Evolutionary conservation across 2,888 invertebrate genomes (phyloP), one percentile per base, ranked within the genome.

Genomic region (Scaptodrosophila latifasciaeformis): DNA sequence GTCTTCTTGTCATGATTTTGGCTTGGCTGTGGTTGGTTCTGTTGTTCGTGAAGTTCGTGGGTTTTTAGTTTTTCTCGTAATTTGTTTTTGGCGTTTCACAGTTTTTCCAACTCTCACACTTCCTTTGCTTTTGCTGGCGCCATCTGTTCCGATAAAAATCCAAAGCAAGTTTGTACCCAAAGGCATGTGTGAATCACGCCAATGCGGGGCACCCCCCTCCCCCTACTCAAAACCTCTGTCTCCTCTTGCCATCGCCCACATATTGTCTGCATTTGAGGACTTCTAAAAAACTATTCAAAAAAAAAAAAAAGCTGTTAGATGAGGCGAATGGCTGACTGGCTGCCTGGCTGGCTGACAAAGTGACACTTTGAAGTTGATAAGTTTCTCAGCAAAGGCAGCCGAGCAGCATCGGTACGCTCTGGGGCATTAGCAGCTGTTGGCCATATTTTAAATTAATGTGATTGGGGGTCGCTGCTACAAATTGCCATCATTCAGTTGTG

Each of bases 101-200:
- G 17, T 46, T 4, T 19, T 27, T 15, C n/a, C 30, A 10, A 13
- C 2, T 18, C n/a, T 40, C 2, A 19, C 17, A 21, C 21, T 34
- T 12, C 15, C 13, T 6, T 46, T 54, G 54, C 24, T 59, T 49
- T 34, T 44, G 34, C 34, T 58, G 62, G 58, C 58, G 59, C 57
- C 59, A 62, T 62, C 54, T 59, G 65, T 52, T 54, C 48, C 56
- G 52, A 60, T 60, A 56, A 56, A 58, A 56, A 56, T 53, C 48
- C 51, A 39, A 53, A 35, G 47, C 51, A 47, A 49, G 21, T 42
- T 57, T 44, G 24, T 29, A 27, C 21, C 3, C 12, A 35, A 17
- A 21, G 15, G 34, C 34, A 34, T 34, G 34, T 54, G 50, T 59
- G 54, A 59, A 51, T 59, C 59, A 59, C 51, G 49, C 46, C 34